A percentile compares a stretch with the other conserved stretches of the same genome.
Evolutionary conservation across 2,888 invertebrate species (phyloP).

Genomic region (Bruchidius siliquastri): DNA sequence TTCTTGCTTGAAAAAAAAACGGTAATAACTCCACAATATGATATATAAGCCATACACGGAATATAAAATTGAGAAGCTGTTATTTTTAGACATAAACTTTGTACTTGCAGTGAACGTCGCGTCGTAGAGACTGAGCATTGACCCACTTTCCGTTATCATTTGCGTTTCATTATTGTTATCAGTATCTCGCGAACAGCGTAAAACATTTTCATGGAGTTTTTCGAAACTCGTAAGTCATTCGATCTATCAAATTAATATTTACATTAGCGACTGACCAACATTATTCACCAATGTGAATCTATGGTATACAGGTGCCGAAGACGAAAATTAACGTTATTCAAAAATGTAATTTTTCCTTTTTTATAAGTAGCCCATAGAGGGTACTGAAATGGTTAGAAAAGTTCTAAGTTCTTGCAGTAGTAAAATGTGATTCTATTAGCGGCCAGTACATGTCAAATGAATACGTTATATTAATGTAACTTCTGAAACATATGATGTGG

Average conservation of each 20-base stretch:
- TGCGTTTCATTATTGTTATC: neutral
- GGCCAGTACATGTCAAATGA: too few species aligned
- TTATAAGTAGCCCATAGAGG: too few species aligned
- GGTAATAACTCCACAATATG: neutral
- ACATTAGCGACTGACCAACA: too few species aligned
- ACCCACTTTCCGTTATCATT: neutral
- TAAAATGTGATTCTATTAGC: too few species aligned
- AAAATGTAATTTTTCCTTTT: too few species aligned
- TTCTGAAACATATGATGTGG: too few species aligned
- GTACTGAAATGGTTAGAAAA: too few species aligned
- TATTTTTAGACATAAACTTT: neutral
- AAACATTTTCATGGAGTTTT: neutral
- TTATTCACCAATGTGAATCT: too few species aligned
- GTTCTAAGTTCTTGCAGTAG: too few species aligned
- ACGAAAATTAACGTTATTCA: too few species aligned
- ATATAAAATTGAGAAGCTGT: neutral
- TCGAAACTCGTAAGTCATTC: neutral
- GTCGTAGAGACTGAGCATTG: neutral
- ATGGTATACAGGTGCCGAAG: too few species aligned
- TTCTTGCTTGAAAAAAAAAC: neutral
- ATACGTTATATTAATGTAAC: too few species aligned
- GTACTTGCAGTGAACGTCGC: neutral
- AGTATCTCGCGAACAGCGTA: neutral
- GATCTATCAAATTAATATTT: neutral
- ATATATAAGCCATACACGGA: neutral